Conservation (phyloP, 1,140 invertebrate species). For the Leptinotarsa undecemlineata region DNA sequence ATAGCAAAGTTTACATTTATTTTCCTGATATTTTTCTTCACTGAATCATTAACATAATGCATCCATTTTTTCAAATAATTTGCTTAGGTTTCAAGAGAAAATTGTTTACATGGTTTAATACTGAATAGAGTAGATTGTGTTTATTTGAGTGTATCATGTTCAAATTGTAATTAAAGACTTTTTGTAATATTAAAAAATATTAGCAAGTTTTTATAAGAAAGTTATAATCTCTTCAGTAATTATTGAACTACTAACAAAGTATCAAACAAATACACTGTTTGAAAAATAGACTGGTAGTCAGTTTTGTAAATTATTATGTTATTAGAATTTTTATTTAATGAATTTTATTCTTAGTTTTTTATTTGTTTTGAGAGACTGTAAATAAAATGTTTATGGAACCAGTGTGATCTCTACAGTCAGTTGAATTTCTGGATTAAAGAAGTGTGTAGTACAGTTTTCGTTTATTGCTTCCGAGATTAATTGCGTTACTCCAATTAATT, state of each 20-base stretch:
- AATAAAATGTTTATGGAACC: slow-evolving; percentile 31
- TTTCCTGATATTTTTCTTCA: too few species aligned
- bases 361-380: slow-evolving; percentile 22
- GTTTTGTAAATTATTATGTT: slow-evolving; percentile 22
- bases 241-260: background rate
- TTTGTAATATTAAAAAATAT: background rate
- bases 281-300: background rate
- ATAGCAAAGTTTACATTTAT: too few species aligned
- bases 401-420: background rate
- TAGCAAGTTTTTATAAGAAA: background rate
- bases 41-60: too few species aligned
- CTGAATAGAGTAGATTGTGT: background rate
- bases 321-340: background rate
- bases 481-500: background rate
- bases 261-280: background rate
- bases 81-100: too few species aligned
- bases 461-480: background rate
- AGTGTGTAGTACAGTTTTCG: background rate
- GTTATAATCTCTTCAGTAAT: background rate
- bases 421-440: background rate
- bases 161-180: background rate
- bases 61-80: too few species aligned
- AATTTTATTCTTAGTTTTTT: slow-evolving; percentile 6
- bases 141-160: background rate
- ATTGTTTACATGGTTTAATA: background rate